A percentile compares a stretch with the other conserved stretches of the same genome.
Evolutionary conservation across 1,140 invertebrate species (phyloP).

Genomic region (Caligus rogercresseyi): DNA sequence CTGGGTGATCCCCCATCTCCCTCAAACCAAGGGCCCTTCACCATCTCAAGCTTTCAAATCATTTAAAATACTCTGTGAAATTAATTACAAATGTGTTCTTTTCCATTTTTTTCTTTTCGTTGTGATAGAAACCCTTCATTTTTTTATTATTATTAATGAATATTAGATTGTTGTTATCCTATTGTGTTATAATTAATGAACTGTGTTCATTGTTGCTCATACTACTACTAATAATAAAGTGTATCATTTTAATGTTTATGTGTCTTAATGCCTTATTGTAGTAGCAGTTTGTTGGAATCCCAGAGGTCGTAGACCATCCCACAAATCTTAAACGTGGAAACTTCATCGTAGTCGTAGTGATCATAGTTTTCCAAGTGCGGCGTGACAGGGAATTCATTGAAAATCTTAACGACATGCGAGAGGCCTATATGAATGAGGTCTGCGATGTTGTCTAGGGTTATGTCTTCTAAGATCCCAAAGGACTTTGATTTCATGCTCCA

Average conservation of each 20-base stretch:
- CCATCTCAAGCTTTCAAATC: not conserved
- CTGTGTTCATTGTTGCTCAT: too few species aligned
- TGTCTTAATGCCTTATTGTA: not conserved
- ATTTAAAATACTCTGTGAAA: not conserved
- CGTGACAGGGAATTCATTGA: not conserved
- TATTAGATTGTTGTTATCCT: not conserved
- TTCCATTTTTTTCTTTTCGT: too few species aligned
- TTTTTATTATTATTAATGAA: not conserved
- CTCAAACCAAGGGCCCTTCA: not conserved
- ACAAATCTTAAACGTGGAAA: not conserved
- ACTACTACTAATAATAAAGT: too few species aligned
- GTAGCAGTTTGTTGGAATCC: not conserved
- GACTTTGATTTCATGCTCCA: not conserved
- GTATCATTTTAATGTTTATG: not conserved
- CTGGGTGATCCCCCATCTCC: not conserved
- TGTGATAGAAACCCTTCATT: not conserved
- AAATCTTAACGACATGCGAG: not conserved
- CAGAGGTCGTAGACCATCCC: not conserved
- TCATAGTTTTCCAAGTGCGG: not conserved
- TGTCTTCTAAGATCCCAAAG: not conserved
- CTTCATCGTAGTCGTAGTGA: not conserved
- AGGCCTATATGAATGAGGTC: not conserved
- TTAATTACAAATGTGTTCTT: not conserved
- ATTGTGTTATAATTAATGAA: too few species aligned
- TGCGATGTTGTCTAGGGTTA: not conserved